A percentile compares a stretch with the other conserved stretches of the same genome.
Conservation (phyloP, 92 coral and sea anemone species). For the Virgularia gustaviana region DNA sequence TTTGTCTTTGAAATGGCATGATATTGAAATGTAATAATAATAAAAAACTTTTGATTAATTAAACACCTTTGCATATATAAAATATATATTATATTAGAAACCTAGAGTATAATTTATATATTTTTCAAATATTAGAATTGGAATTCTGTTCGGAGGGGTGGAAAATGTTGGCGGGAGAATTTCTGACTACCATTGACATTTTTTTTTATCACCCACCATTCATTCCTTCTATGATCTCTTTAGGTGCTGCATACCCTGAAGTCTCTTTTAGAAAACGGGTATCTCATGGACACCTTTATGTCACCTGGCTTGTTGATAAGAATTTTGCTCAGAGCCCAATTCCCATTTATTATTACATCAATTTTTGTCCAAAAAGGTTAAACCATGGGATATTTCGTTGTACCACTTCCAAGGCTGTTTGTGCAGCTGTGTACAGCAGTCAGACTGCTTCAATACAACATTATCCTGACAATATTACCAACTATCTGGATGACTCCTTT, state of each 20-base stretch:
- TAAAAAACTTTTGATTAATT: too few relatives aligned
- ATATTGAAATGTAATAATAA: too few relatives aligned
- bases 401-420: neutral
- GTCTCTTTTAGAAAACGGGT: neutral
- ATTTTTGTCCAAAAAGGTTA: neutral
- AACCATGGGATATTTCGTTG: neutral
- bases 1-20: too few relatives aligned
- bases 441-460: neutral
- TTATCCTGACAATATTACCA: neutral
- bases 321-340: neutral
- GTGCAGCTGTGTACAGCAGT: neutral
- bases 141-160: too few relatives aligned
- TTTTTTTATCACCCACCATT: too few relatives aligned
- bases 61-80: too few relatives aligned
- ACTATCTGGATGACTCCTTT: neutral
- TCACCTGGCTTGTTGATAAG: neutral
- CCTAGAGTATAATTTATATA: too few relatives aligned
- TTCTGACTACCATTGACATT: too few relatives aligned
- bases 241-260: neutral
- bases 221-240: too few relatives aligned
- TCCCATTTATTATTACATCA: neutral
- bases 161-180: too few relatives aligned
- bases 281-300: neutral
- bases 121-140: too few relatives aligned
- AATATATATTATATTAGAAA: too few relatives aligned